Evolutionary conservation across 2,888 invertebrate genomes (phyloP).

Genomic region (Apotomis turbidana): DNA sequence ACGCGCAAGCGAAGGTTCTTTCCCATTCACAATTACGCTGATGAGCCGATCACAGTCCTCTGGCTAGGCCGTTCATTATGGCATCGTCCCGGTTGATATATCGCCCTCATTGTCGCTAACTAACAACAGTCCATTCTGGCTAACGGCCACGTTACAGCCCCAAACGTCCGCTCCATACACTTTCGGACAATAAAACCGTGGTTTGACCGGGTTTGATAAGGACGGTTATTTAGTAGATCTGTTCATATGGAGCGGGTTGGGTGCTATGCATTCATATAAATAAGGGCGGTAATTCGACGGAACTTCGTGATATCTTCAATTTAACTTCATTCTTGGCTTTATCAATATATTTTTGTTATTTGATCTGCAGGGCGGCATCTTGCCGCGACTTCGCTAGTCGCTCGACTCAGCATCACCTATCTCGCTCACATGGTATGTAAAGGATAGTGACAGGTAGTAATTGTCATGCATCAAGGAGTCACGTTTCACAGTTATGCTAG

Average conservation of each 20-base stretch:
- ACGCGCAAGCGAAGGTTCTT: slow-evolving; percentile 8
- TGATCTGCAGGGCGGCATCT: too few species aligned
- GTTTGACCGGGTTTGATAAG: slow-evolving; percentile 41
- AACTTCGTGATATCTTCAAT: too few species aligned
- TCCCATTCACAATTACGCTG: slow-evolving; percentile 48
- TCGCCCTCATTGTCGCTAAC: slow-evolving; percentile 73
- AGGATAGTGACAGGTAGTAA: too few species aligned
- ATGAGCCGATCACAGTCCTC: slow-evolving; percentile 59
- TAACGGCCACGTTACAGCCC: slow-evolving; percentile 69
- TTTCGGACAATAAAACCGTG: slow-evolving; percentile 42
- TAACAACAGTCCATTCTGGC: slow-evolving; percentile 73
- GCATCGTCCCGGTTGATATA: slow-evolving; percentile 63
- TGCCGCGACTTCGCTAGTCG: too few species aligned
- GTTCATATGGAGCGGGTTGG: background rate
- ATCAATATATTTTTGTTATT: too few species aligned
- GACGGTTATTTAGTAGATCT: slow-evolving; percentile 19
- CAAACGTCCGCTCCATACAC: slow-evolving; percentile 53
- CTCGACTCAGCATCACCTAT: too few species aligned
- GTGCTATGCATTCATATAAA: too few species aligned
- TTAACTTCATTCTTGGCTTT: too few species aligned
- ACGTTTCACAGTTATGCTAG: too few species aligned
- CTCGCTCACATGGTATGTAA: too few species aligned
- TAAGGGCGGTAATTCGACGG: too few species aligned
- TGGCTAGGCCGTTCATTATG: slow-evolving; percentile 56
- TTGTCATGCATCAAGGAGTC: too few species aligned